phyloP scores from a whole-genome alignment of 2,113 vertebrate species.

The Nycticebus coucang region DNA sequence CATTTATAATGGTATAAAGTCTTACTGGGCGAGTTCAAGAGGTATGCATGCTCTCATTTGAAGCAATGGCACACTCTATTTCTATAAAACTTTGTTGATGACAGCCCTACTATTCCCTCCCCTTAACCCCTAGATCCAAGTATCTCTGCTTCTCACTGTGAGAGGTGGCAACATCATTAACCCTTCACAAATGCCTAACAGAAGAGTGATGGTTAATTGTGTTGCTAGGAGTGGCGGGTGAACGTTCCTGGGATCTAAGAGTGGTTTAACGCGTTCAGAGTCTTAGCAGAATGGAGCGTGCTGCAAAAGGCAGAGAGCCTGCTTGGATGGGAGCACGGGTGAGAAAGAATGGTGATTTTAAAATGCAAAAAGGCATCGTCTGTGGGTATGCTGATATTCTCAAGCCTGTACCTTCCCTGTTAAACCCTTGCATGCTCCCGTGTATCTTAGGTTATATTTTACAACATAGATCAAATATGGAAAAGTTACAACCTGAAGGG shows the following conservation, averaged over 20 bases:
- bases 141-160: background rate
- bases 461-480: background rate
- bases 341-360: background rate
- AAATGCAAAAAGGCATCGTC: background rate
- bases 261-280: background rate
- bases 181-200: background rate
- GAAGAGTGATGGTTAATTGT: background rate
- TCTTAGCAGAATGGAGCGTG: background rate
- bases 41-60: background rate
- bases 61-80: background rate
- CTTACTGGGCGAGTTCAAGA: background rate
- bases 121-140: background rate
- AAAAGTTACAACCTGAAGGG: background rate
- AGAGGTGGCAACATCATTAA: background rate
- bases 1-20: background rate
- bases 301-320: background rate
- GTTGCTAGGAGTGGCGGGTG: background rate
- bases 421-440: background rate
- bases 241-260: background rate
- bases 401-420: background rate
- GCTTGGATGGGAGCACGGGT: background rate
- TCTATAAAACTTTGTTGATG: background rate
- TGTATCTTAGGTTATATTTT: background rate
- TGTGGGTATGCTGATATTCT: background rate
- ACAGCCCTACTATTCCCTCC: background rate